Evolutionary conservation across 2,888 invertebrate species (phyloP), one percentile per base, ranked within the genome.

Genomic region (Hydroisotoma schaefferi): DNA sequence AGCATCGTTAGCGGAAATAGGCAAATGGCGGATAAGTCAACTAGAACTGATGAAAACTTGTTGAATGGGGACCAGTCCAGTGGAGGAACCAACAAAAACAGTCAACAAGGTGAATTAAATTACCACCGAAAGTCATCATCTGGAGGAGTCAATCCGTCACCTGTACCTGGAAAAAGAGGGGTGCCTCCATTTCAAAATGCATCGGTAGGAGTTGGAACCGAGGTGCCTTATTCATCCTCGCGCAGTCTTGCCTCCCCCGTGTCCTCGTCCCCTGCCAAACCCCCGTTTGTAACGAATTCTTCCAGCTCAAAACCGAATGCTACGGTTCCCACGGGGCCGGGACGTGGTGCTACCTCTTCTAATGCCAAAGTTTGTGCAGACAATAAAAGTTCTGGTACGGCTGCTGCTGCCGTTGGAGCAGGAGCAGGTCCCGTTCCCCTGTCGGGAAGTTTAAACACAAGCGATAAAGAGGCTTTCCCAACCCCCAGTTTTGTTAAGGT

Each of bases 21-120:
- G 57, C 72, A 73, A 58, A 83, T 81, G 79, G 83, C 83, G 75
- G 83, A 85, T 78, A 86, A 86, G 80, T 84, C 85, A 76, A 83
- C 84, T 75, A 85, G 85, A 82, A 86, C 85, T 79, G 86, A 81
- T 76, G 79, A 79, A 77, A 73, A 74, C 70, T 68, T 74, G 62
- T 63, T 73, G 65, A 74, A 73, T 60, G 73, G 74, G 57, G 74
- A 72, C 60, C 67, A 69, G 61, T 65, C 64, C 54, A 58, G 58
- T 51, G 63, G 61, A 60, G 61, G 68, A 37, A 53, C 52, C 43
- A 60, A 63, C 43, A 57, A 57, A 23, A 43, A 40, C 28, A 55
- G n/a, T 27, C 57, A 51, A 57, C n/a, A 37, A 26, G 51, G 55
- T 49, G 37, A 23, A 37, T 37, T 23, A 26, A 51, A 47, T 44